phyloP scores from a whole-genome alignment of 2,888 invertebrate species.

The Conops quadrifasciatus region DNA sequence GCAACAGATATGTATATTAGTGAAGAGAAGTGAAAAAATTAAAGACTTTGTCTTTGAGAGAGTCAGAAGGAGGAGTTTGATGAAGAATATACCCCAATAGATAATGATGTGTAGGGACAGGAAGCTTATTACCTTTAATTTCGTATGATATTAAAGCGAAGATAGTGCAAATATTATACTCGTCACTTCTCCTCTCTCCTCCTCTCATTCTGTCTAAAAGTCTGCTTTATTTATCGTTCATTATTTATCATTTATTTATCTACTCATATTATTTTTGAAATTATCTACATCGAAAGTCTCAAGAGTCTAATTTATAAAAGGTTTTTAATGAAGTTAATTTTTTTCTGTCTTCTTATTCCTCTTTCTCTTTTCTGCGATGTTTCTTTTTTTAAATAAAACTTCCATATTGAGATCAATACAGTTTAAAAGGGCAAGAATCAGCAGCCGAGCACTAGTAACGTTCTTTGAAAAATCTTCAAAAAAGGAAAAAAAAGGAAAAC shows the following conservation, averaged over 20 bases:
- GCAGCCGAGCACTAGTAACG: not conserved
- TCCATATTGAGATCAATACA: not conserved
- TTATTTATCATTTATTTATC: not conserved
- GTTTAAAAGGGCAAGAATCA: not conserved
- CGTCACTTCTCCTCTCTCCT: not conserved
- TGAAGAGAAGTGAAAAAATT: no score
- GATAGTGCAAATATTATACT: not conserved
- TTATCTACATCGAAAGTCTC: conserved; percentile 24
- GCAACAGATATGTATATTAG: no score
- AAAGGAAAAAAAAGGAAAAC: not conserved
- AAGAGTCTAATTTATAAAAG: conserved; percentile 27
- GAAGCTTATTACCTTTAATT: no score
- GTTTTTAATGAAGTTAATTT: not conserved
- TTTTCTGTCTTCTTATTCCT: not conserved
- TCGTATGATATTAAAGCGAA: not conserved
- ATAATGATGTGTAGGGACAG: no score
- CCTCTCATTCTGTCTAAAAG: not conserved
- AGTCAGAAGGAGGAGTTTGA: no score
- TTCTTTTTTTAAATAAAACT: not conserved
- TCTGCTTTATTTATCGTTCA: not conserved
- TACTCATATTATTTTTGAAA: not conserved
- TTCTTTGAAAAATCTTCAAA: not conserved
- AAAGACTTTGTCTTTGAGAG: no score
- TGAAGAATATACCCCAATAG: no score
- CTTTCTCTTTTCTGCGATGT: not conserved